phyloP scores from a whole-genome alignment of 2,113 vertebrate species.

The Malurus elegans region DNA sequence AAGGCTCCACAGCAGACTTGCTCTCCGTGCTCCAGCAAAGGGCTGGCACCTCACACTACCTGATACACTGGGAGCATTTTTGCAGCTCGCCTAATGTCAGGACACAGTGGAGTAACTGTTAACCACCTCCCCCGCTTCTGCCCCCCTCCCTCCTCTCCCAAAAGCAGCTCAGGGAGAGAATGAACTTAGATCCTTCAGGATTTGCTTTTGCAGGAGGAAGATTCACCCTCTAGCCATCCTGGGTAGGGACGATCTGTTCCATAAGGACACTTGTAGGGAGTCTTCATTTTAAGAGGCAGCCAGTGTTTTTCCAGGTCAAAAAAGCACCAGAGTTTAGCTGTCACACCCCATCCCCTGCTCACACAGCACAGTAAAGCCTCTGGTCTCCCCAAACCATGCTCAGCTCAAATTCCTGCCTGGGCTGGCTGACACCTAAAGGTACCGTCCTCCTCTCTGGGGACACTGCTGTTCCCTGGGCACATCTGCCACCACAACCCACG shows the following conservation, averaged over 20 bases:
- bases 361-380: not conserved
- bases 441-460: not conserved
- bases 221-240: not conserved
- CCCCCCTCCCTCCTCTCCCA: not conserved
- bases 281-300: not conserved
- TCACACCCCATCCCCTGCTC: not conserved
- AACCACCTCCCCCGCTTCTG: not conserved
- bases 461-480: not conserved
- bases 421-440: not conserved
- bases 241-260: not conserved
- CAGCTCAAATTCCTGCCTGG: not conserved
- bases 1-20: conserved; percentile 48
- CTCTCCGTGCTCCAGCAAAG: conserved; percentile 24
- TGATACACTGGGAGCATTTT: conserved; percentile 63
- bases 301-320: conserved; percentile 20
- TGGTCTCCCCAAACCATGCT: not conserved
- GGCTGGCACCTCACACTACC: conserved; percentile 42
- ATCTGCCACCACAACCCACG: fast-evolving
- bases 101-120: conserved; percentile 61
- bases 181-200: not conserved
- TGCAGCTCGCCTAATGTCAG: conserved; percentile 24
- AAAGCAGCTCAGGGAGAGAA: not conserved
- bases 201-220: not conserved
- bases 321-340: not conserved
- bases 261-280: not conserved